These are phyloP conservation scores for Drosophila nikananu DNA, from an alignment of 1,140 invertebrate species.

Conservation along the genomic window DNA sequence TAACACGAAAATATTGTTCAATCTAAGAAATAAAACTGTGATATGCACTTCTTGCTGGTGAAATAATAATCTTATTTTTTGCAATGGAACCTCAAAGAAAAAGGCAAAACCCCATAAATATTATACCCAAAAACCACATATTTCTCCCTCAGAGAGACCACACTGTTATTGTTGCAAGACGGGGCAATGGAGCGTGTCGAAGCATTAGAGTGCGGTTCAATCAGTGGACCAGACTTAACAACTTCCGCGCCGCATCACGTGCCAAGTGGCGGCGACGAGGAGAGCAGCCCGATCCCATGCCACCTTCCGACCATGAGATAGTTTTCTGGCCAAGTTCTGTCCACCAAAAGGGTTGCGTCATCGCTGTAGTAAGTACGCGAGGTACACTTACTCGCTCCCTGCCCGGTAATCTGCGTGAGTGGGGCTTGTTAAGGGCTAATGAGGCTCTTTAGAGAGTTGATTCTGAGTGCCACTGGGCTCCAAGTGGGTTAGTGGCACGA, in stretches of 20 bases:
- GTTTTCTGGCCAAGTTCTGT: slow-evolving; percentile 39
- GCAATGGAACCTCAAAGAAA: neutral
- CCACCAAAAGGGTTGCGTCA: slow-evolving; percentile 58
- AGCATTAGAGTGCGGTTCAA: slow-evolving; percentile 63
- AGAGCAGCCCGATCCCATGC: slow-evolving; percentile 4
- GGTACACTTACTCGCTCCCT: neutral
- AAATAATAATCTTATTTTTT: neutral
- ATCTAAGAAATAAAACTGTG: neutral
- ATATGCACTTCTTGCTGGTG: neutral
- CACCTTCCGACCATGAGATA: slow-evolving; percentile 33
- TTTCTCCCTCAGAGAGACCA: neutral
- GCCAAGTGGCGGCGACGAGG: slow-evolving; percentile 41
- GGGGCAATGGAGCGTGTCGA: slow-evolving; percentile 67
- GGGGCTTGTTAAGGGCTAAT: slow-evolving; percentile 65
- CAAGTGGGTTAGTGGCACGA: slow-evolving; percentile 80
- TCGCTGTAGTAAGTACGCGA: slow-evolving; percentile 16
- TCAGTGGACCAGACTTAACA: slow-evolving; percentile 69
- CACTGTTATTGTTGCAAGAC: slow-evolving; percentile 55
- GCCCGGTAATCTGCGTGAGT: slow-evolving; percentile 55
- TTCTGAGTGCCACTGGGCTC: slow-evolving; percentile 11
- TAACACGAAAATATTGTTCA: neutral
- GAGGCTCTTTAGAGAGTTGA: slow-evolving; percentile 48
- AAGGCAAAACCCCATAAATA: neutral
- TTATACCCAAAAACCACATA: neutral
- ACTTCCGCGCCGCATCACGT: slow-evolving; percentile 72